These are phyloP conservation scores for Bucco capensis DNA, from an alignment of 2,113 vertebrate genomes.

Conservation along the genomic window DNA sequence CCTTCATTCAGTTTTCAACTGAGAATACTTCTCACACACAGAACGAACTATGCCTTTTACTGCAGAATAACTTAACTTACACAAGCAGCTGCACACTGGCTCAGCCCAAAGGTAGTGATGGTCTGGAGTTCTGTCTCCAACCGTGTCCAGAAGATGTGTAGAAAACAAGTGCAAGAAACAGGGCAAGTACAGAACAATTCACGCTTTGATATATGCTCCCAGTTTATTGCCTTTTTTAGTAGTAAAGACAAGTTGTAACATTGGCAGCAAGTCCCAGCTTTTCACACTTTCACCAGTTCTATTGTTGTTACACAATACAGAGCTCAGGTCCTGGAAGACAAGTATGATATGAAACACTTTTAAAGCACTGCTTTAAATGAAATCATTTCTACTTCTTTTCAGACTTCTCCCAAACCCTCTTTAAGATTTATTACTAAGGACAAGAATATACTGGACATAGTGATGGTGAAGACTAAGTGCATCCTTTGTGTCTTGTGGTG, in stretches of 20 bases:
- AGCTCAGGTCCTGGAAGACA: slow-evolving; percentile 14
- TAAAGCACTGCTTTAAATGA: neutral
- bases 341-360: neutral
- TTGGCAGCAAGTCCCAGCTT: slow-evolving; percentile 29
- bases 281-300: slow-evolving; percentile 39
- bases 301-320: slow-evolving; percentile 34
- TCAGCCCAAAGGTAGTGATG: neutral
- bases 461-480: neutral
- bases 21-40: neutral
- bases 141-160: neutral
- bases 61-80: neutral
- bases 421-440: neutral
- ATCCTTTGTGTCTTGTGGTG: neutral
- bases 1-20: neutral
- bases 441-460: neutral
- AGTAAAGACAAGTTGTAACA: slow-evolving; percentile 30
- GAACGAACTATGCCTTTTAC: neutral
- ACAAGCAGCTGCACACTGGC: neutral
- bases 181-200: neutral
- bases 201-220: slow-evolving; percentile 11
- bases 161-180: slow-evolving; percentile 8
- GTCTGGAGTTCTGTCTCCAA: neutral
- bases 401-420: neutral
- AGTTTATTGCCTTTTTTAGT: slow-evolving; percentile 62
- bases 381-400: neutral